phyloP scores from a whole-genome alignment of 2,113 vertebrate genomes.

The Vombatus ursinus region DNA sequence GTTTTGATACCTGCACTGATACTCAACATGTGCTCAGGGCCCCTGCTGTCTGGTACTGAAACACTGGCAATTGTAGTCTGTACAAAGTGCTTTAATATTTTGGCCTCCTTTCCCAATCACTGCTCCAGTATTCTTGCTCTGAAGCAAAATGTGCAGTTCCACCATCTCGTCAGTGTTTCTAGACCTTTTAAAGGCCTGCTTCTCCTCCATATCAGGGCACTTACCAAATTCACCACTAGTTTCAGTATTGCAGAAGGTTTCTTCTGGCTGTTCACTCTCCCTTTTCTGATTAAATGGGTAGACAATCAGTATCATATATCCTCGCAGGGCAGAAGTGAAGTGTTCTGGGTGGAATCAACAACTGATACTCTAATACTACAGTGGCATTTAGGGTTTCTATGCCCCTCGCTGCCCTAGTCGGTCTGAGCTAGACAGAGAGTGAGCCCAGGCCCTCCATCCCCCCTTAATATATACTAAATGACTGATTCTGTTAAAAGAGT shows the following conservation, averaged over 20 bases:
- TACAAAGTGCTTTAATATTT: background rate
- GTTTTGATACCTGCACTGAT: slow-evolving; percentile 94
- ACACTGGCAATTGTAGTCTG: background rate
- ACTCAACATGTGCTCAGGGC: slow-evolving; percentile 89
- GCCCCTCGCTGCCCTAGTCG: background rate
- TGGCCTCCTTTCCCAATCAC: background rate
- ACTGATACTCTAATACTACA: background rate
- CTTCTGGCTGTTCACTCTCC: background rate
- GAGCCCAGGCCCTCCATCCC: too few relatives aligned
- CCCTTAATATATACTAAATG: background rate
- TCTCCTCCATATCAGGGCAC: background rate
- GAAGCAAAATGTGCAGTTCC: background rate
- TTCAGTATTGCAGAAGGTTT: background rate
- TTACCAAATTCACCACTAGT: background rate
- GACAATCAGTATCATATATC: background rate
- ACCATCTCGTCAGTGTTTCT: background rate
- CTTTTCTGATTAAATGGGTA: background rate
- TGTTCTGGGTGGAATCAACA: background rate
- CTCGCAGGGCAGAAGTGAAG: background rate
- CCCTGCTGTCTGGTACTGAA: background rate
- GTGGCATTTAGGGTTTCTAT: background rate
- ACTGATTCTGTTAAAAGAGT: background rate
- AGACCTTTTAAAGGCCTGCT: background rate
- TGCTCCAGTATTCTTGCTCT: background rate
- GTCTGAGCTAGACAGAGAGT: background rate